Base-by-base conservation (phyloP, 37 sponge, comb jelly and placozoan species). In the Eunapius fragilis region DNA sequence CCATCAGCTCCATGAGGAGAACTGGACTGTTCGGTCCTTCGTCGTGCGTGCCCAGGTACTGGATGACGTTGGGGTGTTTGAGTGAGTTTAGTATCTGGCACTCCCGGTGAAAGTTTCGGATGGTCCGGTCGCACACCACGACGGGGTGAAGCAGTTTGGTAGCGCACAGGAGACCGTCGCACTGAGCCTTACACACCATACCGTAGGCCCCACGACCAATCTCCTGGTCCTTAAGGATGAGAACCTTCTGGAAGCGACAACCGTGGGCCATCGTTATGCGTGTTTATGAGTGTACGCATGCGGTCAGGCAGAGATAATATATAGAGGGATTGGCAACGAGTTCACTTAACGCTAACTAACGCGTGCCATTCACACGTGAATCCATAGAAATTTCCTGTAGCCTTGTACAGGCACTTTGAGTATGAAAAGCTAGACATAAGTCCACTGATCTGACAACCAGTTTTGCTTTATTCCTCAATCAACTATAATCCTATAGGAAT, bases 1-100 rank as follows among this genome's bases (percentile, higher is more conserved):
- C 76, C 32, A 35, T 17, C 32, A 76, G 76, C 26, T 76, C 76
- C 76, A 76, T 76, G 76, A 76, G 76, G 22, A 76, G 76, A 24
- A 76, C 76, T 23, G 76, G 76, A 23, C 23, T 25, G 22, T 45
- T 25, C 13, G 76, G 32, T 9, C 35, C 76, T 22, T 35, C 36
- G 14, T 76, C 76, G 37, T 76, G 37, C 22, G 76, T 76, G 37
- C 36, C 76, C 3, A 76, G 76, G 45, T 76, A 76, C 76, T 76
- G 76, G 76, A 76, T 37, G 25, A 76, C n/a, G 37, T 36, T 76
- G 76, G 76, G 76, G 76, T 76, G 76, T 37, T 10, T 36, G 37
- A 37, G 24, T 33, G 37, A 34, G 34, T 45, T 76, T 11, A 76
- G 76, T 34, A 76, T 25, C n/a, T 34, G 45, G 34, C 76, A 76